Conservation (phyloP, 2,888 invertebrate species). For the Drosophila kokeensis region DNA sequence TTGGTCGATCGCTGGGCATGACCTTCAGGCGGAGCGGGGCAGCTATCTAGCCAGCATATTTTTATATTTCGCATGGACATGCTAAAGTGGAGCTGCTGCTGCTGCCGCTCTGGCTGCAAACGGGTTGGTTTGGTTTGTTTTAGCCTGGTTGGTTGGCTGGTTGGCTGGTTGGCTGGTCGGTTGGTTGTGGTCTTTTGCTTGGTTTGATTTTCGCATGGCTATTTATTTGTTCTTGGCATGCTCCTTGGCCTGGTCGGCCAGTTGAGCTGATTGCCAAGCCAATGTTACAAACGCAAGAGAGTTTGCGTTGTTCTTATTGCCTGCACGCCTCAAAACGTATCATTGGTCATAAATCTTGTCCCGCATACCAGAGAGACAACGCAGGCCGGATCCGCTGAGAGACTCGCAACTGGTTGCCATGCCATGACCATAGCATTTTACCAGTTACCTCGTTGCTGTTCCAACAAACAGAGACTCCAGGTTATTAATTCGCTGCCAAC, state of each 20-base stretch:
- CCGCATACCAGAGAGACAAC: constrained; percentile 68
- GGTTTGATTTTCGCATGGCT: constrained; percentile 56
- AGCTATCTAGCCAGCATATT: constrained; percentile 8
- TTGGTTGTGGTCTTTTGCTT: constrained; percentile 37
- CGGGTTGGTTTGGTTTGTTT: constrained; percentile 44
- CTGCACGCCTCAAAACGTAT: constrained; percentile 82
- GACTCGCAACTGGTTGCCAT: constrained; percentile 69
- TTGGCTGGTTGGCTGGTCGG: constrained; percentile 29
- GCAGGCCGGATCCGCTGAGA: constrained; percentile 53
- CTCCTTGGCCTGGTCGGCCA: constrained; percentile 47
- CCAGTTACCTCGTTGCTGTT: constrained; percentile 46
- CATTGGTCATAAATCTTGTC: constrained; percentile 80
- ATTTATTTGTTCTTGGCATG: constrained; percentile 67
- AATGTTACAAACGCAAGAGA: constrained; percentile 19
- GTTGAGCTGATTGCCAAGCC: constrained; percentile 41
- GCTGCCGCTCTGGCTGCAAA: constrained; percentile 33
- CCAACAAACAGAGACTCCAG: constrained; percentile 28
- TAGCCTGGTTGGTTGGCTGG: constrained; percentile 38
- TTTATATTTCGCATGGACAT: constrained; percentile 20
- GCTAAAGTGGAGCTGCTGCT: constrained; percentile 35
- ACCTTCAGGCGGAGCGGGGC: constrained; percentile 44
- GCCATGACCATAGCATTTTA: constrained; percentile 69
- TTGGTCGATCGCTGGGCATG: constrained; percentile 49
- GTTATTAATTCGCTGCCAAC: constrained; percentile 62
- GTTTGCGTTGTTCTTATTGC: constrained; percentile 78